These are phyloP conservation scores for Galemys pyrenaicus DNA, from an alignment of 2,113 vertebrate genomes.

Conservation along the genomic window DNA sequence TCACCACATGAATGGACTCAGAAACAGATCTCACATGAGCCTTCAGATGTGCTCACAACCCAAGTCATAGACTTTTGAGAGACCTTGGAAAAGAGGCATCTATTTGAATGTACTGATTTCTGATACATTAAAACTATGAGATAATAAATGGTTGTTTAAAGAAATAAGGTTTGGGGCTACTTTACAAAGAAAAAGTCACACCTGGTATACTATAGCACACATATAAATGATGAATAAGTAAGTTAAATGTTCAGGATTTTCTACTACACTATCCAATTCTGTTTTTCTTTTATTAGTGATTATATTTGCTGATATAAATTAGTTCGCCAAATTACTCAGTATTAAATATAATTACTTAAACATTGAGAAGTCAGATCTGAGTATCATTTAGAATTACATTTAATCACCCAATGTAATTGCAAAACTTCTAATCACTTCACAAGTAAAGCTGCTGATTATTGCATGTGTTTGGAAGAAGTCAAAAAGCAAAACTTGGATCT, in stretches of 20 bases:
- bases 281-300: background rate
- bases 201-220: background rate
- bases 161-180: background rate
- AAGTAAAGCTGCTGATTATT: background rate
- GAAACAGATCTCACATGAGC: background rate
- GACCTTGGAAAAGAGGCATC: background rate
- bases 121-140: background rate
- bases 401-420: background rate
- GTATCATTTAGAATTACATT: background rate
- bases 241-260: background rate
- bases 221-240: background rate
- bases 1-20: background rate
- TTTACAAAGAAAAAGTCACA: background rate
- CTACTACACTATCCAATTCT: background rate
- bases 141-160: background rate
- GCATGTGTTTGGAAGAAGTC: background rate
- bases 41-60: background rate
- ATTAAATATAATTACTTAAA: constrained; percentile 24
- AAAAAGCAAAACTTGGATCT: background rate
- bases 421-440: background rate
- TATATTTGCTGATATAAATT: background rate
- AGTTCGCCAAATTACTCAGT: background rate
- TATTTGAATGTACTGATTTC: background rate
- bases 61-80: background rate
- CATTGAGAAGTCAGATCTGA: background rate